Percentiles rank a stretch among this genome's conserved stretches.
phyloP scores from a whole-genome alignment of 2,797 vertebrate genomes.

The Sebastes alutus region DNA sequence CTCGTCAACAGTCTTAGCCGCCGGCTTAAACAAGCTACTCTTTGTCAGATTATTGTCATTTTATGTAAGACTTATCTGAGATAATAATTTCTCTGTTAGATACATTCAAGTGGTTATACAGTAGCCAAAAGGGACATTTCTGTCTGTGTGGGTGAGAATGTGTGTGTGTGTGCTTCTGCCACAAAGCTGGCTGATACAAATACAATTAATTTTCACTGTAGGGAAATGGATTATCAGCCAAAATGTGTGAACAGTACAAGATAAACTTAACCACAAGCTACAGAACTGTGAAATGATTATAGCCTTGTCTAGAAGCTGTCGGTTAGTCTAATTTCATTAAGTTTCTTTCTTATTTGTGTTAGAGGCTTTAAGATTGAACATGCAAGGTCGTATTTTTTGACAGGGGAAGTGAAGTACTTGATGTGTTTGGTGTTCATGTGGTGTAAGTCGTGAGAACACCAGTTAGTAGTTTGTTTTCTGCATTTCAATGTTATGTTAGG shows the following conservation, averaged over 20 bases:
- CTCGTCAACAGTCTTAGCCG: constrained; percentile 9
- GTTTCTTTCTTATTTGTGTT: background rate
- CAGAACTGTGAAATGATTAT: background rate
- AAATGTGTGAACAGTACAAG: constrained; percentile 1
- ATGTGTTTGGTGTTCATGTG: background rate
- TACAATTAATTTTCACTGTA: constrained; percentile 5
- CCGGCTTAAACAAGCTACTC: constrained; percentile 30
- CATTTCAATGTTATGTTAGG: background rate
- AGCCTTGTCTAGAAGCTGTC: background rate
- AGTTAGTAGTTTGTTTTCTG: background rate
- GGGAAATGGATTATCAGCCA: constrained; percentile 22
- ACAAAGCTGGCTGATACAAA: constrained; percentile 4
- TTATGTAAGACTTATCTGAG: background rate
- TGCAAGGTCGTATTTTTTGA: background rate
- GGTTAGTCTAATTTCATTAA: background rate
- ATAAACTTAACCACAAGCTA: constrained; percentile 2
- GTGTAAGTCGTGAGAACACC: background rate
- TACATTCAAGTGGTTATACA: constrained; percentile 12
- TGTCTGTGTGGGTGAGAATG: background rate
- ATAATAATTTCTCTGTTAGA: background rate
- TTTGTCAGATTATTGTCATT: constrained; percentile 10
- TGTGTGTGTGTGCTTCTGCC: background rate
- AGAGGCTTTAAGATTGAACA: background rate
- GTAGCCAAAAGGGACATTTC: constrained; percentile 28
- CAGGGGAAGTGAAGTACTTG: background rate